A percentile compares a stretch with the other conserved stretches of the same genome.
Evolutionary conservation across 2,113 vertebrate species (phyloP).

Genomic region (Dromiciops gliroides): DNA sequence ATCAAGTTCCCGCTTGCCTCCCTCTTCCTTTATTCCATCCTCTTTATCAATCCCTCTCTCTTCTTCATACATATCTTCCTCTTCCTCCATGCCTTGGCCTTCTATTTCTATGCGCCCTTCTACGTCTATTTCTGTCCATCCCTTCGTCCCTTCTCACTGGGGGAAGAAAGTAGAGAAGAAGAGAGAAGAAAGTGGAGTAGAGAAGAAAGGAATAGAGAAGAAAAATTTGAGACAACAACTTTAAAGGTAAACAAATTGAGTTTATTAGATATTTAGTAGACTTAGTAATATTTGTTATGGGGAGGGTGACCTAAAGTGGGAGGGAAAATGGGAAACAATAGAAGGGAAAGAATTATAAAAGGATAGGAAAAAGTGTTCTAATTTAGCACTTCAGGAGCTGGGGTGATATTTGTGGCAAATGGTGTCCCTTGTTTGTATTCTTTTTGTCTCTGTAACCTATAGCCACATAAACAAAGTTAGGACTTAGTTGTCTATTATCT

Average conservation of each 20-base stretch:
- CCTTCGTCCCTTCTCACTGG: slow-evolving; percentile 71
- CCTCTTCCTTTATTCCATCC: slow-evolving; percentile 59
- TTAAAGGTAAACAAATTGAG: slow-evolving; percentile 77
- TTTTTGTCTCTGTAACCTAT: background rate
- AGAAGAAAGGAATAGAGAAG: slow-evolving; percentile 81
- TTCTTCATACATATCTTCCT: slow-evolving; percentile 68
- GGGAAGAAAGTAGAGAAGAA: slow-evolving; percentile 81
- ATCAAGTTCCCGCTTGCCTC: slow-evolving; percentile 53
- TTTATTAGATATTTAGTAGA: slow-evolving; percentile 71
- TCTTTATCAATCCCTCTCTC: slow-evolving; percentile 58
- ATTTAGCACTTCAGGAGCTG: slow-evolving; percentile 19
- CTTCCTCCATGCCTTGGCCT: slow-evolving; percentile 59
- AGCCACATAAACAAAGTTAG: slow-evolving; percentile 44
- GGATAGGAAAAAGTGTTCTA: slow-evolving; percentile 37
- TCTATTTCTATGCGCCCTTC: slow-evolving; percentile 49
- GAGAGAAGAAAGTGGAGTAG: slow-evolving; percentile 78
- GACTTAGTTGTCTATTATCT: slow-evolving; percentile 4
- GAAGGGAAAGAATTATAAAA: slow-evolving; percentile 44
- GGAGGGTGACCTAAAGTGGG: slow-evolving; percentile 25
- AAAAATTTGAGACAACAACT: slow-evolving; percentile 77
- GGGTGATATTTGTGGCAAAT: background rate
- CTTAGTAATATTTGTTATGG: slow-evolving; percentile 65
- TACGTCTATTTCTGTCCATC: slow-evolving; percentile 59
- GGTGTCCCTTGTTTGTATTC: slow-evolving; percentile 28
- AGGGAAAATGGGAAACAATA: background rate